Evolutionary conservation across 2,888 invertebrate species (phyloP), one percentile per base, ranked within the genome.

Genomic region (Tipula confusa): DNA sequence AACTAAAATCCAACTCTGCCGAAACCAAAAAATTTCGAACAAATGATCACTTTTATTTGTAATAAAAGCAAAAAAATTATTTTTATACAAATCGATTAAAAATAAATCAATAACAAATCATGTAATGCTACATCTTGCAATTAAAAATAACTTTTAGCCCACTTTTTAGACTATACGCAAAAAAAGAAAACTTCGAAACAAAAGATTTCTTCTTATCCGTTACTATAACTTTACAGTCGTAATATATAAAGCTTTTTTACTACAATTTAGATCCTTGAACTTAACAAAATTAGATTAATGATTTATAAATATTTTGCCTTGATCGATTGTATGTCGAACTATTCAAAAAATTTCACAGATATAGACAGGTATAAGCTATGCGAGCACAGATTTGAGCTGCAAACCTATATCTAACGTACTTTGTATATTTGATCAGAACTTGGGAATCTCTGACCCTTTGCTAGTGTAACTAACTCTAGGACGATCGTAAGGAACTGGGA

Each of bases 71-170:
- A 43, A 43, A n/a, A 5, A 31, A 13, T 13, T 38, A 38, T 64
- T 24, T 64, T 64, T 24, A 64, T 24, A 64, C n/a, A 24, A 13
- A 64, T 64, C 24, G 64, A 64, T 64, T 64, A 24, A 64, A 64
- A 64, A 64, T 64, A 64, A 64, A 64, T 64, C 24, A 64, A 64
- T 24, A 64, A 64, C 64, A 64, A 64, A 64, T 64, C 64, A 64
- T 64, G 64, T 24, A 64, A 64, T 64, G 64, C n/a, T n/a, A n/a
- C 64, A 64, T 64, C 64, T 64, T 43, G n/a, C n/a, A 15, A 24
- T 64, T 64, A 64, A 24, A 64, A 64, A 64, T 64, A 64, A 11
- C 64, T 64, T 64, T 64, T 64, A 64, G 64, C 64, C 64, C 64
- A 64, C 64, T 64, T 64, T n/a, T n/a, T 24, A 64, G 4, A 48